phyloP scores from a whole-genome alignment of 2,888 invertebrate genomes.

The Oscheius onirici region DNA sequence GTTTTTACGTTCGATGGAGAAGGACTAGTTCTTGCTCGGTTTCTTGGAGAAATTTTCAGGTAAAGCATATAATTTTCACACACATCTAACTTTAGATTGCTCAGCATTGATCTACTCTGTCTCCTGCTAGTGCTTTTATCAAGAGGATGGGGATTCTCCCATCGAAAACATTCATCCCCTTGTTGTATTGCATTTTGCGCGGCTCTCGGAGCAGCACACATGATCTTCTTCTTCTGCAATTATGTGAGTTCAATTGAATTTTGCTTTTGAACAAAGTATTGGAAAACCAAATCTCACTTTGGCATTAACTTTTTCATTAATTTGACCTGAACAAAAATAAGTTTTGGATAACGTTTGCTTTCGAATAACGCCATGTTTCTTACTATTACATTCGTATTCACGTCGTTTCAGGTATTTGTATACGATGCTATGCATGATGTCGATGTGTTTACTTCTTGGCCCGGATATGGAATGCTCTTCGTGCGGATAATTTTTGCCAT shows the following conservation, averaged over 20 bases:
- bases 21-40: slow-evolving; percentile 84
- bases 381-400: no score
- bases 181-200: slow-evolving; percentile 88
- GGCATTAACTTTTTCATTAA: no score
- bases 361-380: no score
- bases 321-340: no score
- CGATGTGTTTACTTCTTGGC: slow-evolving; percentile 97
- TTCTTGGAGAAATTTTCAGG: slow-evolving; percentile 84
- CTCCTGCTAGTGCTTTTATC: slow-evolving; percentile 87
- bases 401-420: slow-evolving; percentile 86
- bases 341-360: no score
- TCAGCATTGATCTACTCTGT: slow-evolving; percentile 84
- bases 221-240: slow-evolving; percentile 93
- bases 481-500: slow-evolving; percentile 86
- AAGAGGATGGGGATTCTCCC: slow-evolving; percentile 90
- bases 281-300: no score
- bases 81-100: slow-evolving; percentile 19
- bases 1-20: slow-evolving; percentile 90
- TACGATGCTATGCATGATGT: slow-evolving; percentile 90
- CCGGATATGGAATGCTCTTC: slow-evolving; percentile 90
- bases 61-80: slow-evolving; percentile 76
- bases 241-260: slow-evolving; percentile 82
- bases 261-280: no score
- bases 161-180: slow-evolving; percentile 34
- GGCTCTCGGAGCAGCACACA: slow-evolving; percentile 88